A percentile compares a stretch with the other conserved stretches of the same genome.
phyloP scores from a whole-genome alignment of 1,140 invertebrate genomes.

The Ceratina australensis region DNA sequence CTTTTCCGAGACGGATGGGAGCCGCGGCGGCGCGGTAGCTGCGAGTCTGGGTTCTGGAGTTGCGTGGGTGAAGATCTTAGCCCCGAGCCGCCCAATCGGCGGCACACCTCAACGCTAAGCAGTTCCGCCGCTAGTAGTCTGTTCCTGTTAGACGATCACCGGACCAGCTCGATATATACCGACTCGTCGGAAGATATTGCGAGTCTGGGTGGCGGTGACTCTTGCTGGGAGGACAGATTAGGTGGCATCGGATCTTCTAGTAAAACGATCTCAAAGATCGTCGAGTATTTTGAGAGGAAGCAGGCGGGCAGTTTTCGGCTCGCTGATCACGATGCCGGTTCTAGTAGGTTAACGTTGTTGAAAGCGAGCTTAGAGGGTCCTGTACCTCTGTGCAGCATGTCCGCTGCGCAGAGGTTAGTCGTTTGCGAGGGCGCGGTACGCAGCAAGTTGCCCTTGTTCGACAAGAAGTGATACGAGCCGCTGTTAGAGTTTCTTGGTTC shows the following conservation, averaged over 20 bases:
- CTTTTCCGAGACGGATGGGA: slow-evolving; percentile 79
- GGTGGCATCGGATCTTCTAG: slow-evolving; percentile 81
- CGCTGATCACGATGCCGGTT: slow-evolving; percentile 65
- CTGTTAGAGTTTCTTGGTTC: slow-evolving; percentile 28
- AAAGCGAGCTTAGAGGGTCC: slow-evolving; percentile 73
- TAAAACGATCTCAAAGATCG: slow-evolving; percentile 89
- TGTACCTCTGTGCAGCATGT: slow-evolving; percentile 72
- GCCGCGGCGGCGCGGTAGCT: slow-evolving; percentile 87
- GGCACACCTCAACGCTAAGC: slow-evolving; percentile 79
- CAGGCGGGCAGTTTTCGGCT: slow-evolving; percentile 71
- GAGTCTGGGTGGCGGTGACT: slow-evolving; percentile 87
- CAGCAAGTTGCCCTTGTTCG: slow-evolving; percentile 91
- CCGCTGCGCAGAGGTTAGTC: slow-evolving; percentile 82
- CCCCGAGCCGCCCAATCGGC: slow-evolving; percentile 77
- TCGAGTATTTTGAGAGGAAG: slow-evolving; percentile 93
- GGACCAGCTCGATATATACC: slow-evolving; percentile 91
- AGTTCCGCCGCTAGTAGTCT: slow-evolving; percentile 82
- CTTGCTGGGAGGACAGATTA: slow-evolving; percentile 84
- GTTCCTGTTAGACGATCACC: slow-evolving; percentile 83
- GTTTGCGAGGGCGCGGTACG: slow-evolving; percentile 91
- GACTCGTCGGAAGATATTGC: slow-evolving; percentile 92
- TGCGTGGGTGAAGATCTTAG: slow-evolving; percentile 87
- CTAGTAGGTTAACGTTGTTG: slow-evolving; percentile 71
- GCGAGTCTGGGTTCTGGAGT: slow-evolving; percentile 93
- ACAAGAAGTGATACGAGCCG: slow-evolving; percentile 82